Evolutionary conservation across 1,140 invertebrate genomes (phyloP).

Genomic region (Laodelphax striatellus): DNA sequence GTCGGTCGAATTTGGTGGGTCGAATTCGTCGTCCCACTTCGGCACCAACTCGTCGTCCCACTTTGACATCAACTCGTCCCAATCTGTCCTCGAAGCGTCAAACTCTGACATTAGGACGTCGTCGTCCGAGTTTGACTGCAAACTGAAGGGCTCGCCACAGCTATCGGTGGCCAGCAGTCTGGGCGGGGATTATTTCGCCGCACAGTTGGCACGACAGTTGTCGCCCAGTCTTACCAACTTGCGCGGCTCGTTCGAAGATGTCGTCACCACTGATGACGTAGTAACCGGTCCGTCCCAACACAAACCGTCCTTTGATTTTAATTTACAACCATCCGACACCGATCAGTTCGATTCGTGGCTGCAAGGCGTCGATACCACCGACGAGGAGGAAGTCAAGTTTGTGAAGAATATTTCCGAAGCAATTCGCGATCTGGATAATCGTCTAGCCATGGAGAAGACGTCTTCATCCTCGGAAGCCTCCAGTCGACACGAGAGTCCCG

Average conservation of each 20-base stretch:
- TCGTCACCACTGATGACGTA: conserved; percentile 8
- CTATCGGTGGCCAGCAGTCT: conserved; percentile 22
- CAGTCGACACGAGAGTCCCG: conserved; percentile 39
- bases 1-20: too few relatives aligned
- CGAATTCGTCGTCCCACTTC: too few relatives aligned
- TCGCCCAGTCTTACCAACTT: conserved; percentile 42
- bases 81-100: too few relatives aligned
- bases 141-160: conserved; percentile 20
- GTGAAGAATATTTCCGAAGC: conserved; percentile 47
- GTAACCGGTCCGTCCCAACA: neutral
- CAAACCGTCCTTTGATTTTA: conserved; percentile 12
- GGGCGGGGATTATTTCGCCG: conserved; percentile 19
- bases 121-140: neutral
- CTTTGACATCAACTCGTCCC: too few relatives aligned
- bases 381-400: conserved; percentile 37
- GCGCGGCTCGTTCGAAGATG: conserved; percentile 26
- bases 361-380: conserved; percentile 41
- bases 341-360: conserved; percentile 41
- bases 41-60: too few relatives aligned
- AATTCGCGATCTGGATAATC: conserved; percentile 51
- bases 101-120: too few relatives aligned
- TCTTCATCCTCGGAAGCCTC: conserved; percentile 38
- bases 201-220: conserved; percentile 1
- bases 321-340: conserved; percentile 13
- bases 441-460: conserved; percentile 45